Evolutionary conservation across 1,140 invertebrate species (phyloP), one percentile per base, ranked within the genome.

Genomic region (Stegodyphus mimosarum): DNA sequence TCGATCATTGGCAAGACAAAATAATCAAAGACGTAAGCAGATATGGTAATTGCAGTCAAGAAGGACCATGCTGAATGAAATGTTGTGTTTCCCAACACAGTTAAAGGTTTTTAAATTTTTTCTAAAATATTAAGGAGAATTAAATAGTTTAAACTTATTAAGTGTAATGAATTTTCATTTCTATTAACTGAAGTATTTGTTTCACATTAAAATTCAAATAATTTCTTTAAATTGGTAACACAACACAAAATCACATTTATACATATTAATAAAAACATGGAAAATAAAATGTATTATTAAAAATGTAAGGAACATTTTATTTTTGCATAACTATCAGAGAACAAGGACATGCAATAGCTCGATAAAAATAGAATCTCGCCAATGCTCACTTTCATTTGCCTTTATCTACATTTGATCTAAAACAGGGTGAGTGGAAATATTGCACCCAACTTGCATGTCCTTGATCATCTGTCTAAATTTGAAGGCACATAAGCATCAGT

Each of bases 371-470:
- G 48, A 79, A 49, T 33, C 9, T 55, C 69, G 77, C 77, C 77
- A 79, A 79, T 79, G 67, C 66, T 66, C 18, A 79, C 55, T 60
- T 60, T 60, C 15, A 60, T 60, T 60, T 60, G 9, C 1, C 9
- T 15, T 15, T 15, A 60, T 9, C 5, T 10, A 60, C 3, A 33
- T 33, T 33, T 33, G 33, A 33, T 33, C 33, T 33, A 33, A 33
- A 33, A 33, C 33, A 33, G 33, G 33, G 77, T 67, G 66, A 79
- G 77, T 79, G 66, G 77, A 79, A 79, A 79, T 52, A 70, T 55
- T 79, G 77, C 77, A 69, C 64, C 66, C 77, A 79, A 53, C 33
- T 48, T 79, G 75, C 66, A 79, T 79, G 77, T 55, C 66, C 52
- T 5, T 13, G 18, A 52, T 51, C 63, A 75, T 66, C 60, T 77